Evolutionary conservation across 1,140 invertebrate genomes (phyloP), one percentile per base, ranked within the genome.

Genomic region (Rhyacophila brunnea): DNA sequence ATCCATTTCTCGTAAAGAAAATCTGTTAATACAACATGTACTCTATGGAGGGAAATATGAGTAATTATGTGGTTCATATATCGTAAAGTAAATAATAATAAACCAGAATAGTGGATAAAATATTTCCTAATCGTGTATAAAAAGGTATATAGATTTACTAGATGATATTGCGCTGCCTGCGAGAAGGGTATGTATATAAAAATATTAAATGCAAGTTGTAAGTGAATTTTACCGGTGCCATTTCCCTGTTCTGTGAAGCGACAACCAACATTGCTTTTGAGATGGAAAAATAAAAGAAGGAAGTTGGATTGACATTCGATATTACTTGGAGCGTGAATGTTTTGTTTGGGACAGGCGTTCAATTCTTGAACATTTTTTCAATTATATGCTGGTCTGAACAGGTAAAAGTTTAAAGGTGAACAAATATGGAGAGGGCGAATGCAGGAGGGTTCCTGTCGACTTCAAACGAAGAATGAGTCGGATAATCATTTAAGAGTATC

Each of bases 311-410:
- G 62, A 60, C 62, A 53, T 60, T 53, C 57, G 52, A 60, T 58
- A 63, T 63, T 58, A 59, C 38, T 46, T 52, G 62, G 57, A 60
- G 62, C 57, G 62, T 64, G 58, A 60, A 57, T 50, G 57, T 60
- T 56, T 59, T 57, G 52, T 32, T 60, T 51, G 38, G 57, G 62
- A 64, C 62, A 60, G 57, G 52, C 52, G 62, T 52, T 64, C 57
- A 64, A 58, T 55, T 59, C 61, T 58, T 58, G 56, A 59, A 59
- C 61, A 60, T 60, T 60, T 59, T 64, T 60, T 60, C 62, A 64
- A 64, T 64, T 64, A 64, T 64, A 64, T 64, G 62, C 62, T 56
- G 62, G 49, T 52, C 43, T 64, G 62, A 64, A 50, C 62, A 64
- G 62, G 62, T 64, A 51, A 55, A 64, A 55, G 48, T 58, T 60